Conservation (phyloP, 2,113 vertebrate genomes). For the Felis catus region DNA sequence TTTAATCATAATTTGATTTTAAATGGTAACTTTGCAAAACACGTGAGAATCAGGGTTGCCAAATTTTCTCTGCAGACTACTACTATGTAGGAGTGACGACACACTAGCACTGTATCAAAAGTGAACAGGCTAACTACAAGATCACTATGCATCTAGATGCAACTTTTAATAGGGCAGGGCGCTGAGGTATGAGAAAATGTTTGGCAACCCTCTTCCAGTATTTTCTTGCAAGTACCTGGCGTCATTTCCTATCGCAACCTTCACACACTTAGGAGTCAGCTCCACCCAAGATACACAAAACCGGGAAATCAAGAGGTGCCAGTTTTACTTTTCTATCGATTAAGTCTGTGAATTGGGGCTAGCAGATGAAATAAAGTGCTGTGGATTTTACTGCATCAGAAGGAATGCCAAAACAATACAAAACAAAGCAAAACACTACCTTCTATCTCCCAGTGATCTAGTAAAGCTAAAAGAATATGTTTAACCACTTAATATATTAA, state of each 20-base stretch:
- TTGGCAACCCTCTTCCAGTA: conserved; percentile 26
- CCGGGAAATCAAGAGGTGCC: conserved; percentile 41
- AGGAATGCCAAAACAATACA: neutral
- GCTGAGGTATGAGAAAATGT: neutral
- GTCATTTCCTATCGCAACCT: conserved; percentile 46
- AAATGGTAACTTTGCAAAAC: neutral
- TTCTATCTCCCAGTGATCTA: neutral
- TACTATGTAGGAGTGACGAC: neutral
- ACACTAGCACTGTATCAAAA: neutral
- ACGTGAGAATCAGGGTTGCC: neutral
- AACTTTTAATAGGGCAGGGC: neutral
- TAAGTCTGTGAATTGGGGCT: neutral
- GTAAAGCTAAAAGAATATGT: neutral
- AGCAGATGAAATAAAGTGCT: conserved; percentile 2
- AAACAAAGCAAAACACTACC: neutral
- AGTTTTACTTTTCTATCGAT: conserved; percentile 44
- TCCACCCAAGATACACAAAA: conserved; percentile 56
- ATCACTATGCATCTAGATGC: neutral
- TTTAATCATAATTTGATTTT: conserved; percentile 36
- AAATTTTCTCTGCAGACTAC: conserved; percentile 18
- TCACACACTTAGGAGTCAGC: conserved; percentile 22
- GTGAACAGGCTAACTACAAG: neutral
- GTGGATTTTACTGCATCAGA: neutral
- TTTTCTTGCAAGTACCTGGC: conserved; percentile 44
- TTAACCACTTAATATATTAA: conserved; percentile 26